phyloP scores from a whole-genome alignment of 2,113 vertebrate species.

The Phylloscopus trochiloides region DNA sequence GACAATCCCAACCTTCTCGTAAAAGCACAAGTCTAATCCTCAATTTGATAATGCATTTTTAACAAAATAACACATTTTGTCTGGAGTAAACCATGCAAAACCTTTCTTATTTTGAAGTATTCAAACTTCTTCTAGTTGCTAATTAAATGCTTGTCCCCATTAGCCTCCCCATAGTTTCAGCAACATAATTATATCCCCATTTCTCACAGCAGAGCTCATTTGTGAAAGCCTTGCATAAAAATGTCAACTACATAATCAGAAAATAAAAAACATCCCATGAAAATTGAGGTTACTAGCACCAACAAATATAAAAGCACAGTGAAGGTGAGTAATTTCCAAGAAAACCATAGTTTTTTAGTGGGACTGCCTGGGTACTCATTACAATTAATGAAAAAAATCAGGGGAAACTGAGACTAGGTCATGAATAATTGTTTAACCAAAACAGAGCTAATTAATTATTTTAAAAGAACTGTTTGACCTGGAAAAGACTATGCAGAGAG shows the following conservation, averaged over 20 bases:
- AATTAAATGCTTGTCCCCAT: constrained; percentile 12
- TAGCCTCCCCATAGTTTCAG: background rate
- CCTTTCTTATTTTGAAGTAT: background rate
- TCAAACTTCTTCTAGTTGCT: background rate
- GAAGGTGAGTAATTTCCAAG: background rate
- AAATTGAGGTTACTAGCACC: background rate
- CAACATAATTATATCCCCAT: background rate
- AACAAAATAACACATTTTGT: background rate
- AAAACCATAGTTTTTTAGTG: background rate
- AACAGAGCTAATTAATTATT: background rate
- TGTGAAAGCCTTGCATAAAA: background rate
- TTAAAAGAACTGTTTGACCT: background rate
- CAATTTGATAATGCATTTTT: background rate
- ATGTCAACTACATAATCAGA: background rate
- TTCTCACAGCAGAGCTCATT: constrained; percentile 2
- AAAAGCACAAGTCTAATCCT: background rate
- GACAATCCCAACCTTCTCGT: background rate
- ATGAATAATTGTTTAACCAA: background rate
- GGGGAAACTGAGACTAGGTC: background rate
- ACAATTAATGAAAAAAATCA: background rate
- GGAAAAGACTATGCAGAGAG: background rate
- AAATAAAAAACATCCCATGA: background rate
- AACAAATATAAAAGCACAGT: background rate
- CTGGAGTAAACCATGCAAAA: background rate
- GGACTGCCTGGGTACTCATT: background rate